Percentiles rank a stretch among this genome's conserved stretches.
Conservation (phyloP, 2,797 vertebrate genomes). For the Xenops minutus region DNA sequence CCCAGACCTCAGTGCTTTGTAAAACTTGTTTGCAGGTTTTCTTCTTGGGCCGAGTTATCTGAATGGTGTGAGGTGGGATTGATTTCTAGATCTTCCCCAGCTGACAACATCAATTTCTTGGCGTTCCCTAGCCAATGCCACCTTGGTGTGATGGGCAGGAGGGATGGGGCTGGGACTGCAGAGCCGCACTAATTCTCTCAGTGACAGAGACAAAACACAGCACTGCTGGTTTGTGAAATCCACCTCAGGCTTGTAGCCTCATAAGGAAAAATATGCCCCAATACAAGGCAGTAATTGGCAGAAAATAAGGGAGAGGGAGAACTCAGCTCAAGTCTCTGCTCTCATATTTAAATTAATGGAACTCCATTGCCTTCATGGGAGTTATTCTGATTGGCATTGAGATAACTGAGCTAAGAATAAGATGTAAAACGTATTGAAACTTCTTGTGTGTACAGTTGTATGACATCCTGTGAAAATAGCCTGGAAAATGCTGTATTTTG, state of each 20-base stretch:
- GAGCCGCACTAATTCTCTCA: accelerated
- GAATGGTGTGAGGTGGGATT: accelerated
- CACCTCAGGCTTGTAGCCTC: not conserved
- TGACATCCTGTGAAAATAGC: accelerated
- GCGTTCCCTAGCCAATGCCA: not conserved
- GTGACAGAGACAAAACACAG: not conserved
- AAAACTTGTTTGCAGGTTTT: not conserved
- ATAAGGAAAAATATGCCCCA: constrained; percentile 21
- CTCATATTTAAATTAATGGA: not conserved
- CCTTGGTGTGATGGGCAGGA: too few species aligned
- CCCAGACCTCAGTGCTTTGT: not conserved
- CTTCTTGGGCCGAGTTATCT: not conserved
- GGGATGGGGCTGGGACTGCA: too few species aligned
- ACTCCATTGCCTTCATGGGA: not conserved
- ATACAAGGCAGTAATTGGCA: not conserved
- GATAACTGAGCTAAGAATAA: not conserved
- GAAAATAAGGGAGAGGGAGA: not conserved
- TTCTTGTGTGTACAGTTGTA: not conserved
- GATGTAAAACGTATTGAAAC: not conserved
- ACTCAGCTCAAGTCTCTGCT: accelerated
- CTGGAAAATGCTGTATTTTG: accelerated
- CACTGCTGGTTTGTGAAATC: not conserved
- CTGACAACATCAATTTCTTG: accelerated
- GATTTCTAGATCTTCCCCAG: not conserved
- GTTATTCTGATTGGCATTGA: not conserved